phyloP scores from a whole-genome alignment of 2,113 vertebrate species.

The Orthonyx spaldingii region DNA sequence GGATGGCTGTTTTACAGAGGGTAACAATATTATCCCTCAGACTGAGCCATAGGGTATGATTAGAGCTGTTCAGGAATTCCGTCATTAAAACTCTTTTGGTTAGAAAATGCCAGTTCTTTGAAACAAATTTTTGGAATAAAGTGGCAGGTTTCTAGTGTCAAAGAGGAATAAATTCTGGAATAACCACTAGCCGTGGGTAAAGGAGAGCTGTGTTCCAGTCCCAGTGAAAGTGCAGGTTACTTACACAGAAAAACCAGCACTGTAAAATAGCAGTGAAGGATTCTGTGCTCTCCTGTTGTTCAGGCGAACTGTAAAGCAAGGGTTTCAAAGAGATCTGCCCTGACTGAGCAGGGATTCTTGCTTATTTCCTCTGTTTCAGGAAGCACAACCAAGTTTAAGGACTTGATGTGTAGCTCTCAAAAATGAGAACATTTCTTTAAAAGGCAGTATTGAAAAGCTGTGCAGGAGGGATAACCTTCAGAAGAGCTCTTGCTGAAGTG shows the following conservation, averaged over 20 bases:
- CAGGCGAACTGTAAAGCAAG: not conserved
- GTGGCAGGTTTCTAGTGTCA: not conserved
- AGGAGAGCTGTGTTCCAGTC: not conserved
- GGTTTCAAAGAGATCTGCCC: not conserved
- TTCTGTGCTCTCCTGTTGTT: not conserved
- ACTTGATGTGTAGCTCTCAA: not conserved
- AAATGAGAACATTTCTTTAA: not conserved
- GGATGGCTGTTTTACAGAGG: not conserved
- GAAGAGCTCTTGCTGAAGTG: not conserved
- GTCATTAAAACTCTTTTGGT: constrained; percentile 1
- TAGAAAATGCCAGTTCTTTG: constrained; percentile 5
- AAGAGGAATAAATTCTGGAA: not conserved
- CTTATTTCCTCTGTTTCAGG: not conserved
- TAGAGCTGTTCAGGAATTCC: constrained; percentile 36
- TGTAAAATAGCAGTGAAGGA: not conserved
- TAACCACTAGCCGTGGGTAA: not conserved
- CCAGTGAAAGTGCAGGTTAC: not conserved
- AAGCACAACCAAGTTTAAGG: not conserved
- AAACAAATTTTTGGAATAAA: not conserved
- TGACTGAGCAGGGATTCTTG: not conserved
- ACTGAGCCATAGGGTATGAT: not conserved
- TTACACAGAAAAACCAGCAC: not conserved
- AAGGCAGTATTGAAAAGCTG: not conserved
- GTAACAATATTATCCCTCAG: not conserved
- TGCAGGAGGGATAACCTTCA: not conserved